Evolutionary conservation across 2,113 vertebrate genomes (phyloP), one percentile per base, ranked within the genome.

Genomic region (Uropsilus gracilis): DNA sequence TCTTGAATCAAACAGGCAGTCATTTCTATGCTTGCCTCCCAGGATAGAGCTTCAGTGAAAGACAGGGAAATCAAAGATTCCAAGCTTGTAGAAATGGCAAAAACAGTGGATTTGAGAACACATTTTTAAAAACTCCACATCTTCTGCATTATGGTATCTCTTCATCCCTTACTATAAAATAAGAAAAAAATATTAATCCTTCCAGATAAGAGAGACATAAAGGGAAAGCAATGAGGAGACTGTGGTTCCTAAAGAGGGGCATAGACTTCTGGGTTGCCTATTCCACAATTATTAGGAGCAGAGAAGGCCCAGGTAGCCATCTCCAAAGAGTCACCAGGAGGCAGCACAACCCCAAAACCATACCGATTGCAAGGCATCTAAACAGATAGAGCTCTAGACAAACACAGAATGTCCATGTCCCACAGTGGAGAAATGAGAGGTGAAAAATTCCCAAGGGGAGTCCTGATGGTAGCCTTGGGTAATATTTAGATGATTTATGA

Each of bases 231-330:
- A 39, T 55, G 18, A 83, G 39, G 20, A 42, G 9, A 9, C 10
- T 28, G 8, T 28, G 48, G 0, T 8, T 77, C 37, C 20, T 3
- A 81, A 53, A 46, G 30, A 50, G 28, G 30, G 32, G 3, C 6
- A 0, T 3, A 5, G 5, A 30, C 48, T 57, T 6, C 18, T 10
- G 11, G 20, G 46, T 4, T 59, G 22, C 16, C 20, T 13, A 4
- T 1, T 34, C 26, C 44, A 28, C 42, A 66, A 17, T 69, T 39
- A 14, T 20, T 17, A 0, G 3, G 5, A 68, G 8, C 68, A 81
- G 34, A 80, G 3, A 53, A 12, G 22, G 1, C 3, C 32, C 32
- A 17, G 6, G 0, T 18, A 24, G 28, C 55, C 57, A 9, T 57
- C 75, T 16, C 2, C 57, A 80, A 48, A 89, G n/a, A 46, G n/a